These are phyloP conservation scores for Latrodectus geometricus DNA, from an alignment of 1,140 invertebrate species.

Conservation along the genomic window DNA sequence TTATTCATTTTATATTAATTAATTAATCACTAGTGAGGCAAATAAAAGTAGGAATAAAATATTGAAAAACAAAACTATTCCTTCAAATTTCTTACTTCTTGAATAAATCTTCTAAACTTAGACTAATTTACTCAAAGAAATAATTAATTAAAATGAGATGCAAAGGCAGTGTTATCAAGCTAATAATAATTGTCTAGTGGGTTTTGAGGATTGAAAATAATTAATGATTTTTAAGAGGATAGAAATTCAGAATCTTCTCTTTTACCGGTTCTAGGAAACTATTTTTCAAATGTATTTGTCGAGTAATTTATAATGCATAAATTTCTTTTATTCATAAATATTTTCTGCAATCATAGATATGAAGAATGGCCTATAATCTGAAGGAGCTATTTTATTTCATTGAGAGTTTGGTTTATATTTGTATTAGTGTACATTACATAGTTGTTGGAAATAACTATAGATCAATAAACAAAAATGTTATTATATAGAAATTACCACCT, in stretches of 20 bases:
- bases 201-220: constrained; percentile 8
- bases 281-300: neutral
- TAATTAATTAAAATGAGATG: constrained; percentile 44
- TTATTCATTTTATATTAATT: neutral
- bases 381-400: too few relatives aligned
- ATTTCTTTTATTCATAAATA: neutral
- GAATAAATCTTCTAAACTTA: constrained; percentile 24
- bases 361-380: too few relatives aligned
- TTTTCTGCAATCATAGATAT: neutral
- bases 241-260: too few relatives aligned
- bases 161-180: constrained; percentile 45
- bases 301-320: neutral
- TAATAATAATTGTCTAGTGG: constrained; percentile 48
- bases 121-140: constrained; percentile 41
- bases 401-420: too few relatives aligned
- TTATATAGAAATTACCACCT: too few relatives aligned
- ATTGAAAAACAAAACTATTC: neutral
- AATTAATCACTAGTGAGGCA: neutral
- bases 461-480: too few relatives aligned
- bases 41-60: neutral
- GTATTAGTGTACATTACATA: too few relatives aligned
- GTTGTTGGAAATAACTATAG: too few relatives aligned
- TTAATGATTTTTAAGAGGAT: constrained; percentile 27
- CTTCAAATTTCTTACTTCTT: constrained; percentile 3
- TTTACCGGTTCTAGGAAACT: neutral